phyloP scores from a whole-genome alignment of 2,888 invertebrate genomes.

The Eledona agricola region DNA sequence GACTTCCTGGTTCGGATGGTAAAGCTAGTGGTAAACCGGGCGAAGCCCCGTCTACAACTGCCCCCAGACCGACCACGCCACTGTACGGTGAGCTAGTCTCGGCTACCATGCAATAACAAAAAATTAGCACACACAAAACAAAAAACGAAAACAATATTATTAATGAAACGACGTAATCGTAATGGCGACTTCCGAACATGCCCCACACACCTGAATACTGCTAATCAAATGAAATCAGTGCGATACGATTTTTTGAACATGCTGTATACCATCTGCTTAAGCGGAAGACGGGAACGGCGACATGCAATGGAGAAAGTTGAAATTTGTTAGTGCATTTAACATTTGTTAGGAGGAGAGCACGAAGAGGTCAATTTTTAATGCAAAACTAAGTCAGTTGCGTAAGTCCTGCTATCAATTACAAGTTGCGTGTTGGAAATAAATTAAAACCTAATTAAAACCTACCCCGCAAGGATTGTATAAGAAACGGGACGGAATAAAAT shows the following conservation, averaged over 20 bases:
- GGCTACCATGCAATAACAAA: conserved; percentile 56
- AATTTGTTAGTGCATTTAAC: background rate
- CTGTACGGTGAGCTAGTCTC: conserved; percentile 63
- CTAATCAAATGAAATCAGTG: background rate
- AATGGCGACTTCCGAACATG: conserved; percentile 2
- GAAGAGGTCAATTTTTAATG: no score
- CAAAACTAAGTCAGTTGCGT: no score
- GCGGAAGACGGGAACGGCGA: conserved; percentile 4
- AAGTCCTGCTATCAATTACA: no score
- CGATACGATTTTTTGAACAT: background rate
- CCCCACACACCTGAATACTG: background rate
- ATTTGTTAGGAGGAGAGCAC: no score
- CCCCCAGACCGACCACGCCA: conserved; percentile 60
- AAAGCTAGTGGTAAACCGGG: conserved; percentile 65
- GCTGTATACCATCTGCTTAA: background rate
- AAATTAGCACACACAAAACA: conserved; percentile 54
- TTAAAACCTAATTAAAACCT: no score
- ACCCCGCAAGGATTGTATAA: no score
- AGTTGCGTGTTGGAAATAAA: no score
- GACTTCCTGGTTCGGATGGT: conserved; percentile 59
- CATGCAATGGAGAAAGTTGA: conserved; percentile 16
- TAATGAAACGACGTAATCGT: no score
- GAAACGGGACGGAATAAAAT: no score
- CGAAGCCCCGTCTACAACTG: conserved; percentile 62
- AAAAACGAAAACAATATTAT: conserved; percentile 42